phyloP scores from a whole-genome alignment of 23 tunicate species.

The Diplosoma virens region DNA sequence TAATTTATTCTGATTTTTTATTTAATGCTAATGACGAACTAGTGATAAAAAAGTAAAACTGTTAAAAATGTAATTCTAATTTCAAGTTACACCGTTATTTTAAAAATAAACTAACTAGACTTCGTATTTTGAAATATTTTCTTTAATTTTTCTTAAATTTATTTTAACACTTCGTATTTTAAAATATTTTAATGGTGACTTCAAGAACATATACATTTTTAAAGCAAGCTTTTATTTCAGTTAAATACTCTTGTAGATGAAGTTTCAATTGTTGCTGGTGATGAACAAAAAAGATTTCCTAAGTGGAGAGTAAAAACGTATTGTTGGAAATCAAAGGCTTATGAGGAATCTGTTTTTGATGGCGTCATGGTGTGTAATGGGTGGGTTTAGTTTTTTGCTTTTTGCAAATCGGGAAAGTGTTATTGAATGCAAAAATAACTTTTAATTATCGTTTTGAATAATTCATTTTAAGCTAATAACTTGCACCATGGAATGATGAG shows the following conservation, averaged over 20 bases:
- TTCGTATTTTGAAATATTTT: too few species aligned
- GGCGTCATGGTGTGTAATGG: constrained; percentile 87
- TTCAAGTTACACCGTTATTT: too few species aligned
- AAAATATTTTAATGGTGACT: too few species aligned
- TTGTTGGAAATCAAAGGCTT: constrained; percentile 17
- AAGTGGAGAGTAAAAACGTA: constrained; percentile 40
- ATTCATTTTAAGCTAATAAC: too few species aligned
- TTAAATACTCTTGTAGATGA: constrained; percentile 52
- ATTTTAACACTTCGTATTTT: too few species aligned
- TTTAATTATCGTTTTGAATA: background rate
- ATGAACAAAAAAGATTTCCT: constrained; percentile 6
- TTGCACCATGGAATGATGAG: background rate
- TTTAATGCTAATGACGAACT: background rate
- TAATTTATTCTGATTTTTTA: background rate
- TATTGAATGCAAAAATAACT: background rate
- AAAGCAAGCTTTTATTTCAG: constrained; percentile 39
- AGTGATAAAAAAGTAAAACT: too few species aligned
- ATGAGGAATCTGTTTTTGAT: constrained; percentile 39
- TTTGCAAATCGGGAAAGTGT: background rate
- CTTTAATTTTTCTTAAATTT: too few species aligned
- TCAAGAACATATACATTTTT: too few species aligned
- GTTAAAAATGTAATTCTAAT: too few species aligned
- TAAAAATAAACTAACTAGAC: too few species aligned
- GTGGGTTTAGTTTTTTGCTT: too few species aligned
- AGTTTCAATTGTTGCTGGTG: constrained; percentile 15